Evolutionary conservation across 2,888 invertebrate genomes (phyloP), one percentile per base, ranked within the genome.

Genomic region (Aspidiotus rigidus): DNA sequence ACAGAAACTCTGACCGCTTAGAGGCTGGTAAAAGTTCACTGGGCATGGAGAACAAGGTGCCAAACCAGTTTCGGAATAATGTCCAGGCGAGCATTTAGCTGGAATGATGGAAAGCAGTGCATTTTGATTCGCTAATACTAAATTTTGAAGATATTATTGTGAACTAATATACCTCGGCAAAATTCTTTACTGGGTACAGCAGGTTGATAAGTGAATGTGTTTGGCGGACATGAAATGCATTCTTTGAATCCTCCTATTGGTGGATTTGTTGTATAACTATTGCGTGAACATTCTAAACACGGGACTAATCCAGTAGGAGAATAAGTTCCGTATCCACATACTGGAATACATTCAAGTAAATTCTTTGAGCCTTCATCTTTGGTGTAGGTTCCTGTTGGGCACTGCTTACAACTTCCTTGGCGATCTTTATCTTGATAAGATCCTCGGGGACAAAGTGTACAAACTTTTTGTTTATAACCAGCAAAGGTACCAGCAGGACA

Each of bases 401-500:
- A 98, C 72, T 89, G 86, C 62, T 89, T 82, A 78, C 98, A 98
- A 0, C 88, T 83, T 2, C 93, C 92, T 81, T 95, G 93, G 57
- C 93, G 85, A 72, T 91, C 90, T 75, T 88, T 85, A 76, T 94
- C 94, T 80, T 97, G 97, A 79, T 94, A 98, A 77, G 86, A 93
- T 15, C 97, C 98, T 74, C 88, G 84, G 1, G 91, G 89, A 77
- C 98, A 98, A 77, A 89, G 87, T 0, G 90, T 90, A 78, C 98
- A 98, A 71, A 86, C 84, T 76, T 91, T 90, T 80, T 94, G 93
- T 75, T 93, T 92, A 74, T 90, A 89, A 17, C 88, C 88, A 56
- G 94, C 93, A 76, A 87, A 94, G 0, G 96, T 94, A 75, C 98
- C 98, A 74, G 95, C 94, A 8, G 98, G 97, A 77, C 99, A 99